Evolutionary conservation across 2,888 invertebrate species (phyloP), one percentile per base, ranked within the genome.

Genomic region (Patella caerulea): DNA sequence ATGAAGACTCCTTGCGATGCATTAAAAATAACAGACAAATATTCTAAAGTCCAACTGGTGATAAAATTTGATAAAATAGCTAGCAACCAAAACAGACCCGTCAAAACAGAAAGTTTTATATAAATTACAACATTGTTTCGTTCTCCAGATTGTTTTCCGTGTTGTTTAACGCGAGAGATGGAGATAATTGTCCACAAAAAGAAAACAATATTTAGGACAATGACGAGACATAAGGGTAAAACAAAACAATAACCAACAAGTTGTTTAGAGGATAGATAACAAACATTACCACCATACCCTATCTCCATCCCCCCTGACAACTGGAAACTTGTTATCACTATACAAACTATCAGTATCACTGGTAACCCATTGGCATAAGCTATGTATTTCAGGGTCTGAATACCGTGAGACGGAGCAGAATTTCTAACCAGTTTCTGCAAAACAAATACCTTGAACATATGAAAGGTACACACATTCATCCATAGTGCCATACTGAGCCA

Each of bases 31-130:
- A 83, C 81, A 11, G 82, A 82, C 54, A 85, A 53, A 70, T 83
- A 84, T 3, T 82, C 81, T 24, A 85, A 80, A 9, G 78, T 56
- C 0, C 79, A 79, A 15, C 81, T 29, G 2, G 76, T 74, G 4
- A 83, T 59, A 53, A 83, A 72, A 0, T 82, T 81, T 71, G 84
- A 83, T 15, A 86, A 45, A 24, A 87, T 78, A 11, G 82, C 81
- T 9, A 86, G 75, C 2, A 84, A 78, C 87, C 87, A 87, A 9
- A 84, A 79, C 11, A 84, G 45, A 11, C 87, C 87, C n/a, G 85
- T 83, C 7, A 87, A 72, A 1, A 82, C 74, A 71, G 83, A 86
- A 45, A 87, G 77, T 71, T 84, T 84, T 3, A 84, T 70, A 71
- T 84, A 86, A 3, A 85, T 75, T 11, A 76, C 73, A 19, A 84